phyloP scores from a whole-genome alignment of 1,140 invertebrate genomes.

The Drosophila subpulchrella region DNA sequence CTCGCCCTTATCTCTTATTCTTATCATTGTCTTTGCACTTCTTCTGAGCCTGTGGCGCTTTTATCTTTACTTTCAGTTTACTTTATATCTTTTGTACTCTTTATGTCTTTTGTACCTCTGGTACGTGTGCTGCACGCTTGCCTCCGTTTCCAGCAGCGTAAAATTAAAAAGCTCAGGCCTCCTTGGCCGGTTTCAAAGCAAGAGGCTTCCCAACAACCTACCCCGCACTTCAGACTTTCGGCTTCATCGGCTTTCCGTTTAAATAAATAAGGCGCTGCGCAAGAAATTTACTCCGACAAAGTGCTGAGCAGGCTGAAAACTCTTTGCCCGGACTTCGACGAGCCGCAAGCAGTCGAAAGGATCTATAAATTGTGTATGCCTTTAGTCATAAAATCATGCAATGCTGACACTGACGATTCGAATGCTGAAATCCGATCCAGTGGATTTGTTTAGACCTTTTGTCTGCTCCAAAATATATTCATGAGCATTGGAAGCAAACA shows the following conservation, averaged over 20 bases:
- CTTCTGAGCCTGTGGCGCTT: conserved; percentile 60
- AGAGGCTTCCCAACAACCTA: conserved; percentile 36
- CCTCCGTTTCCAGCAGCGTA: conserved; percentile 23
- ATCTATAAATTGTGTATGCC: conserved; percentile 21
- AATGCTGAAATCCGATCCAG: conserved; percentile 21
- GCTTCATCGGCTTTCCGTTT: conserved; percentile 75
- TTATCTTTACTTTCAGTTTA: conserved; percentile 76
- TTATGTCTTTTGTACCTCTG: conserved; percentile 59
- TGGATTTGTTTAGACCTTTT: conserved; percentile 5
- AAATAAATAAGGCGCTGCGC: conserved; percentile 68
- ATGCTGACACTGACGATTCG: conserved; percentile 68
- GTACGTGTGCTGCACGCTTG: conserved; percentile 47
- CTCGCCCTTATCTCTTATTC: conserved; percentile 36
- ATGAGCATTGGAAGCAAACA: not conserved
- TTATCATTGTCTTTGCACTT: conserved; percentile 70
- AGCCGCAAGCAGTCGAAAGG: conserved; percentile 58
- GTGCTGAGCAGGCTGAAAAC: conserved; percentile 42
- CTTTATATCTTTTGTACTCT: conserved; percentile 67
- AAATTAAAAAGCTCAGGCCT: conserved; percentile 63
- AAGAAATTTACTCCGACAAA: conserved; percentile 32
- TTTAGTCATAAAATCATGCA: conserved; percentile 6
- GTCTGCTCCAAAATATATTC: not conserved
- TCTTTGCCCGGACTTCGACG: conserved; percentile 35
- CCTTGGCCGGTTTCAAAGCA: conserved; percentile 50
- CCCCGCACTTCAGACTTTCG: conserved; percentile 65